Evolutionary conservation across 2,113 vertebrate genomes (phyloP), one percentile per base, ranked within the genome.

Genomic region (Rhinoptilus africanus): DNA sequence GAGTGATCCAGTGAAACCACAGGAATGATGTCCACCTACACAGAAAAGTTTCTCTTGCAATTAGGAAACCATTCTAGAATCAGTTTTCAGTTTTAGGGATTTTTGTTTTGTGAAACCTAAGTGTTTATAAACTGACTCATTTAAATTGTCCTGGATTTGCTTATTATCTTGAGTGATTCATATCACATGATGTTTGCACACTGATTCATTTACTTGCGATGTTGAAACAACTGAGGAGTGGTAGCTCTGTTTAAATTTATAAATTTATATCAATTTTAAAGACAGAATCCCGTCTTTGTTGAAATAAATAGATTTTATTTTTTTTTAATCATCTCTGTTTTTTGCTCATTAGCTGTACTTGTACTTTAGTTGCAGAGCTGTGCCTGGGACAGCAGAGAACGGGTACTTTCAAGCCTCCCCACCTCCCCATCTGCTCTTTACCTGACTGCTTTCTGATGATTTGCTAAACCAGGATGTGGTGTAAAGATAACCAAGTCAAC

Each of bases 401-500:
- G 2, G 7, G 16, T 10, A 9, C 28, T 43, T 59, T 43, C 35
- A 54, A 28, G 20, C 32, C 24, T 62, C 19, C 19, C 5, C 39
- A 12, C 7, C 15, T 53, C 30, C 59, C 26, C 6, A 3, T 27
- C 45, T 37, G 28, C 45, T 62, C 21, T 35, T 69, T 59, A n/a
- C n/a, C 37, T 66, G 43, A 17, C 56, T 51, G 10, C 11, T 57
- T 45, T 37, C 23, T 51, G 43, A 59, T n/a, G 23, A 11, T 77
- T 53, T 64, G 69, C 7, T 68, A 30, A 81, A 26, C 19, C 32
- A 8, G 32, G 18, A 32, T 16, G 7, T 10, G 27, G 27, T 0
- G 0, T 28, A 43, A 27, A 4, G 5, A 18, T 12, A 51, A 5
- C 17, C 23, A 28, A 2, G 3, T 14, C 41, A 63, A 2, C 41